phyloP scores from a whole-genome alignment of 2,888 invertebrate species.

The Scaptodrosophila latifasciaeformis region DNA sequence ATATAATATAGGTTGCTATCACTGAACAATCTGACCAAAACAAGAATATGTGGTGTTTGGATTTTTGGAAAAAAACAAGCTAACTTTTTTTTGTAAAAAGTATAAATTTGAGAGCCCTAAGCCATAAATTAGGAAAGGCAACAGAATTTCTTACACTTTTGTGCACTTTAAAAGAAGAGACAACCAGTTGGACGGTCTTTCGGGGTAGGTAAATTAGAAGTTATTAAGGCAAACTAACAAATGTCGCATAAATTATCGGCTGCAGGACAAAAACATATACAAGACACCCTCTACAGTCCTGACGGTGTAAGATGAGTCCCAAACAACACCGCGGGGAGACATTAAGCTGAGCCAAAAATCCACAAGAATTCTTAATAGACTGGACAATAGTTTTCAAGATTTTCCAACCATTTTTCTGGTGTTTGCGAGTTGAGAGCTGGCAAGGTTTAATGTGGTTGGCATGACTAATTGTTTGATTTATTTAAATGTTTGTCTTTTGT shows the following conservation, averaged over 20 bases:
- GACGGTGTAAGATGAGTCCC: conserved; percentile 52
- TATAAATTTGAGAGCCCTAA: conserved; percentile 58
- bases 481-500: conserved; percentile 41
- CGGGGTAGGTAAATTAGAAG: conserved; percentile 54
- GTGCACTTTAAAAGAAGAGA: background rate
- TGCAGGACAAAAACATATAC: background rate
- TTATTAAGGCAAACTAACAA: conserved; percentile 59
- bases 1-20: no score
- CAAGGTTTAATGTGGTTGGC: conserved; percentile 31
- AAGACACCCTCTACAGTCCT: background rate
- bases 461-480: conserved; percentile 70
- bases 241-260: conserved; percentile 53
- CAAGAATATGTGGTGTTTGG: no score
- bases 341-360: conserved; percentile 47
- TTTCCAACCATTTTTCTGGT: conserved; percentile 10
- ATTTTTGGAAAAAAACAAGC: conserved; percentile 6
- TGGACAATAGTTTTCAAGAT: conserved; percentile 46
- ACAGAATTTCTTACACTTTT: conserved; percentile 25
- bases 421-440: no score
- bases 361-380: conserved; percentile 37
- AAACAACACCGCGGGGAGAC: conserved; percentile 66
- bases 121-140: conserved; percentile 53
- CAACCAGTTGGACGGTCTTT: conserved; percentile 37
- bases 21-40: no score
- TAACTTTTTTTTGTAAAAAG: conserved; percentile 19